Evolutionary conservation across 2,113 vertebrate species (phyloP), one percentile per base, ranked within the genome.

Genomic region (Lepisosteus osseus): DNA sequence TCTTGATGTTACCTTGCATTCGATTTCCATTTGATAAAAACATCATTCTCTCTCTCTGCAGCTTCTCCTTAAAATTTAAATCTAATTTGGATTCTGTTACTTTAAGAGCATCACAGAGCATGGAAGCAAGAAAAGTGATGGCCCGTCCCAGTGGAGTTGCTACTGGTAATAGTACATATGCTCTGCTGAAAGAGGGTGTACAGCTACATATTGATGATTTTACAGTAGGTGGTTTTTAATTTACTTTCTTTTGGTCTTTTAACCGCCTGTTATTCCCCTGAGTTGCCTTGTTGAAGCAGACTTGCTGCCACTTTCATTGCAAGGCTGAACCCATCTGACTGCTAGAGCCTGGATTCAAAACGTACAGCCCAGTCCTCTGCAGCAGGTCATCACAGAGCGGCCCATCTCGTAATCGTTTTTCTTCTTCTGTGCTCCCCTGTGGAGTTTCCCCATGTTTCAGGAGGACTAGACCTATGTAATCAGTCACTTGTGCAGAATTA

Each of bases 161-260:
- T 80, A 65, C 65, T 41, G 68, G 74, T 78, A 80, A 78, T 79
- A 59, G 77, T 77, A 63, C 76, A 79, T 76, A 73, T 73, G 74
- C 70, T 77, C 66, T 44, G 68, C 61, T 76, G 72, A 74, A 79
- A 61, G 77, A 75, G 63, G 78, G 44, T 65, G 64, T 72, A 68
- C 47, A 65, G 71, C 73, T 75, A 71, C 76, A 76, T 80, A 76
- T 75, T 80, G 81, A 79, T 78, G 82, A 79, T 79, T 84, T 82
- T 82, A 80, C 80, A 79, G 70, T 80, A 78, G 77, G 71, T 82
- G 79, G 78, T 80, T 83, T 81, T 85, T 80, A 80, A 78, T 81
- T 83, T 78, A 76, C 79, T 81, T 81, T 78, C 74, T 69, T 77
- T 74, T 81, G 74, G 66, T 72, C 70, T 78, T 81, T 73, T 80